phyloP scores from a whole-genome alignment of 2,888 invertebrate species.

The Epirrhoe tristata region DNA sequence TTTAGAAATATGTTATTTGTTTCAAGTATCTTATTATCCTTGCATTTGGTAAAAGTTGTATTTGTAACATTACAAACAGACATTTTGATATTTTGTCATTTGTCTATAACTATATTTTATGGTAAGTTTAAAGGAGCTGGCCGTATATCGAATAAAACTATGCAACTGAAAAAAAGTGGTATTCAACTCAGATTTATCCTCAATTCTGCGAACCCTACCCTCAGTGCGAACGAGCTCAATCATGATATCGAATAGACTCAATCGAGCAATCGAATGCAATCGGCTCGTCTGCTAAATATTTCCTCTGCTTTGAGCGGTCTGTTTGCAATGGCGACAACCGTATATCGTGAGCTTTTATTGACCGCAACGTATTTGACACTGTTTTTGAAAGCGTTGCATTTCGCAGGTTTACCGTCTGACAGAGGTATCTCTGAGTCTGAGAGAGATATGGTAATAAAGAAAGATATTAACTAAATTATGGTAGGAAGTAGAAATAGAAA shows the following conservation, averaged over 20 bases:
- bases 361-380: background rate
- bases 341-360: slow-evolving; percentile 18
- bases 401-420: background rate
- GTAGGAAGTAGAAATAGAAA: too few species aligned
- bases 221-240: slow-evolving; percentile 52
- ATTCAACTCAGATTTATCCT: background rate
- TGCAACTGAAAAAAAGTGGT: background rate
- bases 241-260: slow-evolving; percentile 63
- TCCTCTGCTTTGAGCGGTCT: slow-evolving; percentile 44
- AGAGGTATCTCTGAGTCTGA: background rate
- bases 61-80: too few species aligned
- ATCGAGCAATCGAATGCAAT: slow-evolving; percentile 64
- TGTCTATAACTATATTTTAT: too few species aligned
- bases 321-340: slow-evolving; percentile 31
- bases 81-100: too few species aligned
- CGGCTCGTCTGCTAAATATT: slow-evolving; percentile 52
- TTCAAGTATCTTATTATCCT: too few species aligned
- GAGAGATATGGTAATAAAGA: too few species aligned
- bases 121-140: too few species aligned
- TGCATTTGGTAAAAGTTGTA: too few species aligned
- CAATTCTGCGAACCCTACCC: slow-evolving; percentile 10
- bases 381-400: background rate
- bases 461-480: too few species aligned
- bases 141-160: background rate
- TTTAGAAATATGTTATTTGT: too few species aligned